Conservation (phyloP, 30 jellyfish, hydroid and myxozoan genomes). For the Sanderia malayensis region DNA sequence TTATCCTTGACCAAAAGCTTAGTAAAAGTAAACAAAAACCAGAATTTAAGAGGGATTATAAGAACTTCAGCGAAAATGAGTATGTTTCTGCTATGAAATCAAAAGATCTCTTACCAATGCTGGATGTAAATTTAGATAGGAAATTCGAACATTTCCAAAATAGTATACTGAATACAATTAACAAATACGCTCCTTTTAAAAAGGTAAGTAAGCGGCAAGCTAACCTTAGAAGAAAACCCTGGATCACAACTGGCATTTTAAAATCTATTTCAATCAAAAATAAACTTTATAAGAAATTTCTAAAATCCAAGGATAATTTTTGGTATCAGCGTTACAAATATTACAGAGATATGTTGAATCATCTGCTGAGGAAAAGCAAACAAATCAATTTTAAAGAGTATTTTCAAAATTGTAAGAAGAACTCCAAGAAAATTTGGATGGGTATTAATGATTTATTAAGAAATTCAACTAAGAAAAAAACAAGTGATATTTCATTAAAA, state of each 20-base stretch:
- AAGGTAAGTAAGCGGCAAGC: background rate
- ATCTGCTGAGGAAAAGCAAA: too few relatives aligned
- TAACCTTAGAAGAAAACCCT: background rate
- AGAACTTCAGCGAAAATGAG: background rate
- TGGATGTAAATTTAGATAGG: background rate
- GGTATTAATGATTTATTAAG: too few relatives aligned
- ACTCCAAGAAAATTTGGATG: too few relatives aligned
- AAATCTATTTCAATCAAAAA: background rate
- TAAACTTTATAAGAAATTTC: background rate
- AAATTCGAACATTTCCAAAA: background rate
- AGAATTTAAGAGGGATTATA: background rate
- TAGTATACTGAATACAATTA: background rate
- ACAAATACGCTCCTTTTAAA: background rate
- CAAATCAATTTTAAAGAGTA: too few relatives aligned
- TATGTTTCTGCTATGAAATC: background rate
- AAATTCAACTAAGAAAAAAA: too few relatives aligned
- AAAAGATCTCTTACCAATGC: background rate
- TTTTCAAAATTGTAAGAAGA: too few relatives aligned
- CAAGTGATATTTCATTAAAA: too few relatives aligned
- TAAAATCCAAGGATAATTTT: too few relatives aligned
- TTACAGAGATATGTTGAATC: too few relatives aligned
- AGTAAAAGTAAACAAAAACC: background rate
- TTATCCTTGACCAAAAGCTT: background rate
- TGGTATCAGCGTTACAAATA: too few relatives aligned
- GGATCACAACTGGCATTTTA: background rate